Conservation (phyloP, 2,888 invertebrate genomes). For the Platynereis dumerilii region DNA sequence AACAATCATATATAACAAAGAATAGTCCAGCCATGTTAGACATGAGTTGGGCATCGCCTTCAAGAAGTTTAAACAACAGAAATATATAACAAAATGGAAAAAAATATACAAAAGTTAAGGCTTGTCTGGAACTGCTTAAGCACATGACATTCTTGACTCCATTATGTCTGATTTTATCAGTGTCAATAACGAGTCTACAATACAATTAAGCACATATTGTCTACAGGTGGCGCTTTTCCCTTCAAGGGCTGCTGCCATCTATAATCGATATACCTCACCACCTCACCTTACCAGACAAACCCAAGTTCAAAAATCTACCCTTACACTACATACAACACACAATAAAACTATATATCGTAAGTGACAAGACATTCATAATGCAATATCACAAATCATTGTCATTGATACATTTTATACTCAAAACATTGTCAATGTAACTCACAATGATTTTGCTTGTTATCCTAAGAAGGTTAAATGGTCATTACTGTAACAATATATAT, state of each 20-base stretch:
- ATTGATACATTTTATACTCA: conserved; percentile 20
- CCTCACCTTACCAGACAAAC: conserved; percentile 17
- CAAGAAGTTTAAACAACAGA: conserved; percentile 19
- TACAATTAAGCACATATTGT: too few relatives aligned
- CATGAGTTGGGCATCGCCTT: conserved; percentile 14
- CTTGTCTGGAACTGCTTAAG: conserved; percentile 15
- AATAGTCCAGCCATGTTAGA: conserved; percentile 15
- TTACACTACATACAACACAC: conserved; percentile 15
- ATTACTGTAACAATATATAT: conserved; percentile 14
- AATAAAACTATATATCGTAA: conserved; percentile 18
- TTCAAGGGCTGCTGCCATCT: neutral
- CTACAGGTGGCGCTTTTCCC: too few relatives aligned
- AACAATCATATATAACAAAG: conserved; percentile 25
- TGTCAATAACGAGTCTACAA: too few relatives aligned
- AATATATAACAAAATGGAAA: conserved; percentile 19
- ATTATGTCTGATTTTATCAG: too few relatives aligned
- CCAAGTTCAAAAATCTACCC: conserved; percentile 15
- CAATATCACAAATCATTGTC: conserved; percentile 28
- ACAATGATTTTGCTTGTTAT: conserved; percentile 9
- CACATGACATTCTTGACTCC: too few relatives aligned
- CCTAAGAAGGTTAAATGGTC: conserved; percentile 21
- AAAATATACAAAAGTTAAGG: conserved; percentile 9
- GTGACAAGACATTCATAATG: conserved; percentile 24
- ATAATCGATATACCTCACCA: neutral
- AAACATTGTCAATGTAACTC: conserved; percentile 14